Evolutionary conservation across 64 coral and sea anemone genomes (phyloP).

Genomic region (Acropora yongei): DNA sequence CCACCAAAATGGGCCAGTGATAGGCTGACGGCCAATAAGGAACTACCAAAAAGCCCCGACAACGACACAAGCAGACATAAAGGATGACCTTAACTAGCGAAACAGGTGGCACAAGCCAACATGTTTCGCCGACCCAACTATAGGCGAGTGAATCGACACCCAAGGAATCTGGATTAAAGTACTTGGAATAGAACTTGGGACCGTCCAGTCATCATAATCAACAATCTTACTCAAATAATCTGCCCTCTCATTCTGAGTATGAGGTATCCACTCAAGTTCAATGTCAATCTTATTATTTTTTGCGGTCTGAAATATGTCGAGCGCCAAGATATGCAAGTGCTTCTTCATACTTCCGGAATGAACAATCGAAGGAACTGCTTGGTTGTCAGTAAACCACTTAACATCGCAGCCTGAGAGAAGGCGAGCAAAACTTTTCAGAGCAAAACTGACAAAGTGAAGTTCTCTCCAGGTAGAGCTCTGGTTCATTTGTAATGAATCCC

Average conservation of each 20-base stretch:
- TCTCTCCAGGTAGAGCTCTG: slow-evolving; percentile 75
- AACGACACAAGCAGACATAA: slow-evolving; percentile 39
- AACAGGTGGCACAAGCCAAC: slow-evolving; percentile 54
- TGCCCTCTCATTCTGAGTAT: slow-evolving; percentile 36
- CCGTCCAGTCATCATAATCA: slow-evolving; percentile 64
- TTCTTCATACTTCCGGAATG: slow-evolving; percentile 70
- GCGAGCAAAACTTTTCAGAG: slow-evolving; percentile 38
- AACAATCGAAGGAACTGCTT: slow-evolving; percentile 40
- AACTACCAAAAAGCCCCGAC: slow-evolving; percentile 51
- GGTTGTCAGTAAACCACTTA: slow-evolving; percentile 68
- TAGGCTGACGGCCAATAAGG: slow-evolving; percentile 50
- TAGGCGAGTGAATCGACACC: slow-evolving; percentile 29
- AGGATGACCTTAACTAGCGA: slow-evolving; percentile 17
- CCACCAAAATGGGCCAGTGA: slow-evolving; percentile 61
- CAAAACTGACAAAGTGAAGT: slow-evolving; percentile 47
- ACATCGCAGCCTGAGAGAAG: slow-evolving; percentile 16
- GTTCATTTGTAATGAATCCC: slow-evolving; percentile 47
- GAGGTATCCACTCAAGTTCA: slow-evolving; percentile 54
- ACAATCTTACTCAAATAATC: slow-evolving; percentile 78
- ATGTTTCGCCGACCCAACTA: slow-evolving; percentile 25
- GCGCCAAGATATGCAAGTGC: slow-evolving; percentile 55
- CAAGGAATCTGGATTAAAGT: slow-evolving; percentile 46
- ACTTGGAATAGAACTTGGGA: slow-evolving; percentile 57
- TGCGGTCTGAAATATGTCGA: slow-evolving; percentile 40
- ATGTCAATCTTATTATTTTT: slow-evolving; percentile 41